Conservation (phyloP, 2,888 invertebrate genomes). For the Nomada fabriciana region DNA sequence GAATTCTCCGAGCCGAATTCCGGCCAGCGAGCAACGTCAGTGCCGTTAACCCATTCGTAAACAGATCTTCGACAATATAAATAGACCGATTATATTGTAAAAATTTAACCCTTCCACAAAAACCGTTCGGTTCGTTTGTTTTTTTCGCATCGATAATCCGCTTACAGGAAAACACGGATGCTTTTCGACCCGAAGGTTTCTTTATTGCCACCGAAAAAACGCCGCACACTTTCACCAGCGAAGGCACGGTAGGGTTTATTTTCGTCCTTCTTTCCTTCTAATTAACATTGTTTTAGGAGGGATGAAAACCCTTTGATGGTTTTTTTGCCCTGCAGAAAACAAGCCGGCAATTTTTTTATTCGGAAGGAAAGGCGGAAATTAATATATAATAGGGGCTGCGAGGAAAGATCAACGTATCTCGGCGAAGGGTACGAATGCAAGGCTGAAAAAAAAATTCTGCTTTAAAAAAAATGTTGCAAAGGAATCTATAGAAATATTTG, state of each 20-base stretch:
- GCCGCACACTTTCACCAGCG: slow-evolving; percentile 22
- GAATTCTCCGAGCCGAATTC: slow-evolving; percentile 1
- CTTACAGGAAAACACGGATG: slow-evolving; percentile 19
- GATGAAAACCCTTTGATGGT: not conserved
- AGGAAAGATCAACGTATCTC: not conserved
- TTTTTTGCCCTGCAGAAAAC: too few relatives aligned
- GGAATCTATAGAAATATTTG: not conserved
- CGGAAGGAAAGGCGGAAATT: too few relatives aligned
- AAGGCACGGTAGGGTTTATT: not conserved
- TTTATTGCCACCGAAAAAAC: slow-evolving; percentile 12
- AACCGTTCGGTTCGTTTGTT: slow-evolving; percentile 10
- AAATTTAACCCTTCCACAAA: slow-evolving; percentile 29
- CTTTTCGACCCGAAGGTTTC: not conserved
- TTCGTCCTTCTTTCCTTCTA: not conserved
- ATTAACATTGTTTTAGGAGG: not conserved
- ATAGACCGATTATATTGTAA: slow-evolving; percentile 48
- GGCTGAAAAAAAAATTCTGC: not conserved
- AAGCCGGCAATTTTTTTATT: too few relatives aligned
- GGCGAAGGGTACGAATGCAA: not conserved
- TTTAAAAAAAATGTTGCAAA: not conserved
- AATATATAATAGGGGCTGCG: too few relatives aligned
- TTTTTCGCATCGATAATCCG: slow-evolving; percentile 30
- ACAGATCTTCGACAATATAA: slow-evolving; percentile 30
- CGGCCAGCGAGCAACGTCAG: not conserved
- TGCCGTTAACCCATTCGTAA: not conserved